Evolutionary conservation across 2,113 vertebrate species (phyloP).

Genomic region (Thermophis baileyi): DNA sequence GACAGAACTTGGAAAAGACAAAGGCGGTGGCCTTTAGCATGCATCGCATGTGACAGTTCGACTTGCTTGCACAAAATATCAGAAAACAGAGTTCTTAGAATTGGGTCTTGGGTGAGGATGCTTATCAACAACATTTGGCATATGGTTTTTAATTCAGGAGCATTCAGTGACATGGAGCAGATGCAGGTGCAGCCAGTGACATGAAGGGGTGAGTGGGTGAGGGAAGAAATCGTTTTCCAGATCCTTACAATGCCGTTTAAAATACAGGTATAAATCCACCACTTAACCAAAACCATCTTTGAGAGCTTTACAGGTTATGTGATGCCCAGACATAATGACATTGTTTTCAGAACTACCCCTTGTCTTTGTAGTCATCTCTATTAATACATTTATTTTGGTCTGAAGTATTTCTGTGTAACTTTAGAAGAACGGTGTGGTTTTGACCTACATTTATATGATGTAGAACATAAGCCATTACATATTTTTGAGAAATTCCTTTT

Average conservation of each 20-base stretch:
- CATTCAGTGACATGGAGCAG: conserved; percentile 56
- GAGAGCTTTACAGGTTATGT: neutral
- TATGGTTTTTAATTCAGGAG: conserved; percentile 57
- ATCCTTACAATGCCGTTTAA: neutral
- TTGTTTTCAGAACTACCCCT: neutral
- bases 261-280: neutral
- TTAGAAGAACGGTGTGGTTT: neutral
- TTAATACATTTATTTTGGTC: neutral
- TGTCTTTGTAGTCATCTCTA: neutral
- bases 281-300: neutral
- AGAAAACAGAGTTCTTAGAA: conserved; percentile 68
- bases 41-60: conserved; percentile 67
- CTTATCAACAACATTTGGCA: conserved; percentile 64
- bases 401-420: conserved; percentile 21
- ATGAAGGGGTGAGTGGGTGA: neutral
- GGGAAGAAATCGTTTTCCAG: neutral
- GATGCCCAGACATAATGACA: neutral
- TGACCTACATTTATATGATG: neutral
- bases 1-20: conserved; percentile 78
- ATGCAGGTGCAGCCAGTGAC: conserved; percentile 26
- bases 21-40: conserved; percentile 79
- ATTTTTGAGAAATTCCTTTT: neutral
- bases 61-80: conserved; percentile 68
- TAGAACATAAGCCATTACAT: conserved; percentile 21
- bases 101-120: conserved; percentile 61